Conservation (phyloP, 2,888 invertebrate genomes). For the Acronicta alni region DNA sequence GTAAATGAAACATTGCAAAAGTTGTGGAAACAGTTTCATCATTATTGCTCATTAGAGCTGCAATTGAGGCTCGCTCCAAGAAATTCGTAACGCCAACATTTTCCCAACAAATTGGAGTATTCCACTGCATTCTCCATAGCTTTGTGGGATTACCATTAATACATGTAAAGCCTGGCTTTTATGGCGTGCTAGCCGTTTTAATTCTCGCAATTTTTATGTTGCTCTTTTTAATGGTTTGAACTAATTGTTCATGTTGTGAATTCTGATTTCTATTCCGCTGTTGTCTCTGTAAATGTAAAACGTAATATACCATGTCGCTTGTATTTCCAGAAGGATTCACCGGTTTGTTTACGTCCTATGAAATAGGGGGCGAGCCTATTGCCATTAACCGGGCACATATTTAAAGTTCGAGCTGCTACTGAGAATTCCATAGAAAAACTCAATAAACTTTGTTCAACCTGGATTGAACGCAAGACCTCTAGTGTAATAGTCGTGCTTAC, state of each 20-base stretch:
- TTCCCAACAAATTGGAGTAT: constrained; percentile 77
- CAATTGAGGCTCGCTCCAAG: constrained; percentile 82
- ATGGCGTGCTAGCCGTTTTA: constrained; percentile 23
- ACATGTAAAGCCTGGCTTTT: constrained; percentile 24
- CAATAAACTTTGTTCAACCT: too few species aligned
- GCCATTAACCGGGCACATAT: too few species aligned
- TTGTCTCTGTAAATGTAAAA: not conserved
- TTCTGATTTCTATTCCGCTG: constrained; percentile 7
- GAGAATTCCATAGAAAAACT: too few species aligned
- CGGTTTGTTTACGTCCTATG: too few species aligned
- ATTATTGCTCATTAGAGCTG: constrained; percentile 85
- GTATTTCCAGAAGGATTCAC: too few species aligned
- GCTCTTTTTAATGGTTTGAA: constrained; percentile 11
- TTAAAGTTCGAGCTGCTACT: too few species aligned
- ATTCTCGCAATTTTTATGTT: constrained; percentile 22
- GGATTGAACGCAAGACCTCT: too few species aligned
- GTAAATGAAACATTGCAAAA: constrained; percentile 58
- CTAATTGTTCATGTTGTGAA: constrained; percentile 18
- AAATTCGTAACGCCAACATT: constrained; percentile 69
- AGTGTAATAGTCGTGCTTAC: too few species aligned
- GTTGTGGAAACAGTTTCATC: constrained; percentile 72
- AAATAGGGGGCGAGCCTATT: too few species aligned
- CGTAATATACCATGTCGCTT: too few species aligned
- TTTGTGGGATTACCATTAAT: constrained; percentile 28
- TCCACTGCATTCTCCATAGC: constrained; percentile 48